Conservation (phyloP, 1,140 invertebrate species). For the Cydia amplana region DNA sequence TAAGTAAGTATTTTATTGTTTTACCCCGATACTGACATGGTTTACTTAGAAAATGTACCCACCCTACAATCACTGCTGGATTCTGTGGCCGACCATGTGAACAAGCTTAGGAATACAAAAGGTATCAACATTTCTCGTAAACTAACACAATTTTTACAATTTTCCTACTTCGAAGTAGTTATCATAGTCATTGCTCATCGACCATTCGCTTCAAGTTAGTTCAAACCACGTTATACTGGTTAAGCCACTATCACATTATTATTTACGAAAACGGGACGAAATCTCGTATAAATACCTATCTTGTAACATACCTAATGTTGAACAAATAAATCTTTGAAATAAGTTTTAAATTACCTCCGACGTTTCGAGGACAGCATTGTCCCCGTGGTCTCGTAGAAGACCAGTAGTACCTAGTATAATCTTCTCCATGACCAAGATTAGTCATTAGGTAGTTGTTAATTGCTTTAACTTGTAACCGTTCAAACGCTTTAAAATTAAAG, state of each 20-base stretch:
- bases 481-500: no score
- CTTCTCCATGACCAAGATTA: no score
- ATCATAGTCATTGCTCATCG: background rate
- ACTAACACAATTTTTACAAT: constrained; percentile 1
- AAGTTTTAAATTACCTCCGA: no score
- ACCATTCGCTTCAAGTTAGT: background rate
- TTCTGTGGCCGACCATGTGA: constrained; percentile 28
- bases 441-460: no score
- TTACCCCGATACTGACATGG: background rate
- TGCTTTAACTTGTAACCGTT: no score
- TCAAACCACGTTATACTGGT: background rate
- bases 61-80: constrained; percentile 46
- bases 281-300: no score
- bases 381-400: no score
- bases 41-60: background rate
- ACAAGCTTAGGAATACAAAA: background rate
- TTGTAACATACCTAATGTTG: no score
- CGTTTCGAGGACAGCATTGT: no score
- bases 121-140: background rate
- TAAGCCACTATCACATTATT: background rate
- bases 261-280: no score
- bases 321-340: no score
- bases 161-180: background rate
- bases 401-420: no score
- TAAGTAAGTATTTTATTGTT: background rate